A percentile compares a stretch with the other conserved stretches of the same genome.
phyloP scores from a whole-genome alignment of 2,888 invertebrate species.

The Ligdia adustata region DNA sequence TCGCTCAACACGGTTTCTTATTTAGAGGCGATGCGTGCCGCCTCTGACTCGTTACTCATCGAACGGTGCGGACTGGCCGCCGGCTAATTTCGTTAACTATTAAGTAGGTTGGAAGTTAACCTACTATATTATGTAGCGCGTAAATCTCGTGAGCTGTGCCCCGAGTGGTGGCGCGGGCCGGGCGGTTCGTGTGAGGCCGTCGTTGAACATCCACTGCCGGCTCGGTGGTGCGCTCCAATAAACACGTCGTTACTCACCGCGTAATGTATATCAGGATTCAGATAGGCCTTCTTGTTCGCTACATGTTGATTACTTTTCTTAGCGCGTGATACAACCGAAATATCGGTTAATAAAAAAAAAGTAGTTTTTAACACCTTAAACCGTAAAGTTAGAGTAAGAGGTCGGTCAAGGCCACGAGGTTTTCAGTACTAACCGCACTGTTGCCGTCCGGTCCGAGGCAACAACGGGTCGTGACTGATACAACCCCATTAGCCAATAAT shows the following conservation, averaged over 20 bases:
- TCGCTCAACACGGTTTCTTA: conserved; percentile 20
- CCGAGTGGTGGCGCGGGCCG: conserved; percentile 6
- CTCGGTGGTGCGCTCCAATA: conserved; percentile 1
- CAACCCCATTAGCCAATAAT: conserved; percentile 28
- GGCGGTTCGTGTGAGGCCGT: conserved; percentile 6
- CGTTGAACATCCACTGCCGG: conserved; percentile 4
- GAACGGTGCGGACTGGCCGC: conserved; percentile 20
- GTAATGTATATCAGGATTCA: background rate
- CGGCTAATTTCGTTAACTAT: conserved; percentile 34
- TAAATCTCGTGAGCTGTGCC: background rate
- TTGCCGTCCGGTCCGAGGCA: no score
- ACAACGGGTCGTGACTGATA: no score
- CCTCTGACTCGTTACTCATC: conserved; percentile 27
- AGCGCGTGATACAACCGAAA: no score
- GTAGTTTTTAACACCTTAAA: no score
- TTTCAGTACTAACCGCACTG: no score
- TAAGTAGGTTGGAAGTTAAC: conserved; percentile 27
- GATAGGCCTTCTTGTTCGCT: background rate
- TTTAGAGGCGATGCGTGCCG: conserved; percentile 18
- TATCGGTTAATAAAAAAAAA: no score
- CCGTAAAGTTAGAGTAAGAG: no score
- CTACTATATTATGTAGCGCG: conserved; percentile 16
- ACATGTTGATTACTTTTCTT: no score
- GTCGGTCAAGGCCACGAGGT: no score
- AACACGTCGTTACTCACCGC: background rate